Evolutionary conservation across 2,888 invertebrate species (phyloP).

Genomic region (Ormyrus thymus): DNA sequence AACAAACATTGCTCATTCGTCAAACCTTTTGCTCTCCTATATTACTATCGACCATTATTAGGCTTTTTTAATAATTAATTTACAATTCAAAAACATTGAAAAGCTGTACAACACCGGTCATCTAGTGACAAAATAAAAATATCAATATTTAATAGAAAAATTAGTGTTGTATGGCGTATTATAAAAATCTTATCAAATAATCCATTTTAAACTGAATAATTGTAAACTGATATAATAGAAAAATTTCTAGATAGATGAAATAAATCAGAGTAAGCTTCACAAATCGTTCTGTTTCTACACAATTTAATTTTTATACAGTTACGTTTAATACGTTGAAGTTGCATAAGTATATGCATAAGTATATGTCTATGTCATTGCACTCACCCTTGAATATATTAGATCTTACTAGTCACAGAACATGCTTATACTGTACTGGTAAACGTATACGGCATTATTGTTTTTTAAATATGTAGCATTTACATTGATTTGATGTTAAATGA

Average conservation of each 20-base stretch:
- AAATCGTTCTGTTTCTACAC: constrained; percentile 33
- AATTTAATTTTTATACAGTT: constrained; percentile 27
- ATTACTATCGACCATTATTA: constrained; percentile 30
- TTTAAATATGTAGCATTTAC: constrained; percentile 6
- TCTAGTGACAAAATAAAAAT: constrained; percentile 35
- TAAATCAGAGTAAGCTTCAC: constrained; percentile 25
- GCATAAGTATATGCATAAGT: not conserved
- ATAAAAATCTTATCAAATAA: constrained; percentile 39
- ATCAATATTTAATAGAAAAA: constrained; percentile 40
- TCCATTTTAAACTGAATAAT: constrained; percentile 18
- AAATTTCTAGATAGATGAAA: constrained; percentile 12
- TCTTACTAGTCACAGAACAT: constrained; percentile 39
- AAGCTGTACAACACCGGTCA: constrained; percentile 49
- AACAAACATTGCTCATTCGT: constrained; percentile 33
- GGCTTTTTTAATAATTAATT: constrained; percentile 21
- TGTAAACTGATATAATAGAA: constrained; percentile 16
- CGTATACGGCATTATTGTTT: constrained; percentile 17
- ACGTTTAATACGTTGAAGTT: constrained; percentile 16
- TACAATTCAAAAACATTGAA: constrained; percentile 40
- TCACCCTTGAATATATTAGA: constrained; percentile 39
- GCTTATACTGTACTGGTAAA: constrained; percentile 40
- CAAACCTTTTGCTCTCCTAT: constrained; percentile 35
- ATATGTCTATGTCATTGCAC: constrained; percentile 45
- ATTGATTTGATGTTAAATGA: constrained; percentile 18
- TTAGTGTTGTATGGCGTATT: constrained; percentile 29